Base-by-base conservation (phyloP, 2,888 invertebrate genomes). In the Mythimna ferrago region DNA sequence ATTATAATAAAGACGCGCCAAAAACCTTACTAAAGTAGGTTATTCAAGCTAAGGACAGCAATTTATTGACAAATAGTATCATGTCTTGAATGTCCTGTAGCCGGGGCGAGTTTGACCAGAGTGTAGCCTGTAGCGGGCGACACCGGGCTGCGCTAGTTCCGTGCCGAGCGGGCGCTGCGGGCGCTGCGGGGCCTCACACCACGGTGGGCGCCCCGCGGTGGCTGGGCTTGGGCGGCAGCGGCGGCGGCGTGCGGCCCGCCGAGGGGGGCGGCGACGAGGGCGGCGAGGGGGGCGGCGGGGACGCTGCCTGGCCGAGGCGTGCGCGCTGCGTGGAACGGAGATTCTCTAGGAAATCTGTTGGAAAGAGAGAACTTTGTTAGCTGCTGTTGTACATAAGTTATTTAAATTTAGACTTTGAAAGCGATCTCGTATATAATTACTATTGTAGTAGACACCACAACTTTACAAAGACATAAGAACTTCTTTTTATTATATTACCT, bases 281-380 rank as follows among this genome's bases (percentile, higher is more conserved):
- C 2, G 71, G 65, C 0, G 79, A 79, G 0, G 83, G 6, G 48
- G 0, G 70, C 26, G 1, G 21, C 64, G 19, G 63, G 11, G 48
- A 19, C 2, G 16, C 66, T 66, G 82, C 74, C 16, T 88, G 90
- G 0, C 16, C 48, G 6, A 93, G 87, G 54, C 93, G 84, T 69
- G 90, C 90, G 3, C 94, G 91, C 66, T 95, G 95, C 2, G 93
- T 94, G 76, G 94, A 95, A 63, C 95, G 94, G 38, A 96, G 94
- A 80, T 94, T 95, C 73, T 95, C 94, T 0, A 95, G 89, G 89
- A 95, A 96, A 84, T 95, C 96, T 95, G 92, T 0, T 73, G 83
- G 14, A 41, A n/a, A 48, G 38, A 21, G 1, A 63, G 10, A 9
- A 0, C 21, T 0, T 16, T 26, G 48, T 74, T 60, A 77, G 44